Evolutionary conservation across 2,888 invertebrate genomes (phyloP).

Genomic region (Petrolisthes manimaculis): DNA sequence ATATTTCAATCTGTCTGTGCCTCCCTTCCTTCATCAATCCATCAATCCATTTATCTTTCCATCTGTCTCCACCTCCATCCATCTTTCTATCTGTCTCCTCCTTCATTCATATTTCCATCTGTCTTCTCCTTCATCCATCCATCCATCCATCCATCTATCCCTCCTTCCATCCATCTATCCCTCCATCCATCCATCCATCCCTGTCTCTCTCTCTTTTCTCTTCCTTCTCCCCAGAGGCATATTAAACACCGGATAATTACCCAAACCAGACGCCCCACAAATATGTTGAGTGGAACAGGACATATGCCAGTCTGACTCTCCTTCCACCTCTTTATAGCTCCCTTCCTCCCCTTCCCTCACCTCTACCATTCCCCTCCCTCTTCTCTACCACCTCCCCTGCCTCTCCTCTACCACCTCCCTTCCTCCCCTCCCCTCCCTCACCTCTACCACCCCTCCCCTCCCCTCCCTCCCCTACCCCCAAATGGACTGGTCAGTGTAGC

Average conservation of each 20-base stretch:
- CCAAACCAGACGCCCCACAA: too few species aligned
- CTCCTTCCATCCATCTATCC: too few species aligned
- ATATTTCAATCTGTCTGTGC: not conserved
- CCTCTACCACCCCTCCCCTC: not conserved
- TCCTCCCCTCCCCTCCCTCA: constrained; percentile 10
- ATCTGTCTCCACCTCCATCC: not conserved
- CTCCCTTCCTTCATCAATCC: not conserved
- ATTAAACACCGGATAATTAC: too few species aligned
- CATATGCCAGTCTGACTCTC: not conserved
- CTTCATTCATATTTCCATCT: constrained; percentile 2
- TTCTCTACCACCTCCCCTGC: constrained; percentile 9
- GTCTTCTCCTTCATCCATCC: not conserved
- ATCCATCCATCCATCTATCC: not conserved
- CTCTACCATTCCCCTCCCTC: not conserved
- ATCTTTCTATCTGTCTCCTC: not conserved
- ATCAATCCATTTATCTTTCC: not conserved
- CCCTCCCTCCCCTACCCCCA: not conserved
- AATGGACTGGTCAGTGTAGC: not conserved
- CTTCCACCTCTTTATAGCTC: not conserved
- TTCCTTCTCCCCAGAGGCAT: not conserved
- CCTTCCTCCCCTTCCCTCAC: not conserved
- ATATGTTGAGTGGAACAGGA: too few species aligned
- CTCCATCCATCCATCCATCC: not conserved
- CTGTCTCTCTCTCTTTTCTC: too few species aligned
- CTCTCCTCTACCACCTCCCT: not conserved